Evolutionary conservation across 2,888 invertebrate genomes (phyloP).

Genomic region (Melipona bicolor): DNA sequence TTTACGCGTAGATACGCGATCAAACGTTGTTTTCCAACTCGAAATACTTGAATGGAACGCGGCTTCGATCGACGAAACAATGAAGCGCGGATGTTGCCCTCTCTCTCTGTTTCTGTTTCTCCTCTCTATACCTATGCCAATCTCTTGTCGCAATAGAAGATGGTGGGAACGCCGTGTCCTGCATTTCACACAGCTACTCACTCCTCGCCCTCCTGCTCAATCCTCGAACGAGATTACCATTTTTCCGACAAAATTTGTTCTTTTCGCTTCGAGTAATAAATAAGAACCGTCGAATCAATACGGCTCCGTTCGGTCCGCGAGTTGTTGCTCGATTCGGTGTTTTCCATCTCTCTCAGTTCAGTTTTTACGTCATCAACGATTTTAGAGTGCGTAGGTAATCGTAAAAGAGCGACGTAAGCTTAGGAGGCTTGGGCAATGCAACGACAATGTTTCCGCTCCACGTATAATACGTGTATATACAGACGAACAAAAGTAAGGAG

Average conservation of each 20-base stretch:
- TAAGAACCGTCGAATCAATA: neutral
- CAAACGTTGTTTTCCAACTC: no score
- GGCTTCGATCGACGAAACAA: constrained; percentile 36
- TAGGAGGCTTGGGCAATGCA: neutral
- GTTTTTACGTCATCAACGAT: constrained; percentile 45
- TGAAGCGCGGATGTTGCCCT: constrained; percentile 60
- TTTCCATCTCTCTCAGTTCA: constrained; percentile 5
- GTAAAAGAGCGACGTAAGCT: neutral
- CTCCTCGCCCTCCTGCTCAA: neutral
- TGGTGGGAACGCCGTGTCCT: constrained; percentile 77
- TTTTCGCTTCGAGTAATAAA: no score
- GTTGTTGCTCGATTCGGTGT: neutral
- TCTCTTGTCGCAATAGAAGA: constrained; percentile 25
- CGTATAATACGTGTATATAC: no score
- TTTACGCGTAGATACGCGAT: no score
- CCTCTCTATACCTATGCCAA: constrained; percentile 6
- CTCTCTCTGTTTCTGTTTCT: constrained; percentile 1
- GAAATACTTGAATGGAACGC: neutral
- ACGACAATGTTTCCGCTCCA: neutral
- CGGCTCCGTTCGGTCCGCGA: constrained; percentile 1
- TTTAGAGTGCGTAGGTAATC: constrained; percentile 41
- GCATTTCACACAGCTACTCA: constrained; percentile 53
- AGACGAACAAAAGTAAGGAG: neutral
- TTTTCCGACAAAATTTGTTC: neutral
- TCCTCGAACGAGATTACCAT: neutral